These are phyloP conservation scores for Drosophila suboccidentalis DNA, from an alignment of 2,888 invertebrate species.

Conservation along the genomic window DNA sequence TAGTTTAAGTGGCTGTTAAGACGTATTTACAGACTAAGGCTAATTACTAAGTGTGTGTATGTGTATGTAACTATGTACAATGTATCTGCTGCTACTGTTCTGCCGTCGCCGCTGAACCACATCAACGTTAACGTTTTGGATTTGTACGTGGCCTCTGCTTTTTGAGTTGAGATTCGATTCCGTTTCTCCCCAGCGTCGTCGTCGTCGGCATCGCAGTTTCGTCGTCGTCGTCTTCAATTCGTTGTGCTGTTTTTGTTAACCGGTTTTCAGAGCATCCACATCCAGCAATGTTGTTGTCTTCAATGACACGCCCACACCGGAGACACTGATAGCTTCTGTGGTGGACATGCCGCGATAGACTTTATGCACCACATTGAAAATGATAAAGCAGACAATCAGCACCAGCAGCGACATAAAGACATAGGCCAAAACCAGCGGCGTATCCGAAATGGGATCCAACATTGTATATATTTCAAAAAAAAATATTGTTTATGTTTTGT, in stretches of 20 bases:
- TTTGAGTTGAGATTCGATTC: constrained; percentile 57
- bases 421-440: constrained; percentile 84
- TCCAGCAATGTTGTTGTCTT: constrained; percentile 62
- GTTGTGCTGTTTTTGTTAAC: constrained; percentile 37
- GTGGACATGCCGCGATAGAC: constrained; percentile 67
- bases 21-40: constrained; percentile 36
- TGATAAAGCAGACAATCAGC: constrained; percentile 83
- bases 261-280: constrained; percentile 72
- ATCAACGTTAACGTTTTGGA: background rate
- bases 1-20: constrained; percentile 20
- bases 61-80: constrained; percentile 42
- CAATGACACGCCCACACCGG: constrained; percentile 35
- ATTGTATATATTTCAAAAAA: constrained; percentile 48
- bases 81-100: constrained; percentile 22
- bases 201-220: constrained; percentile 7
- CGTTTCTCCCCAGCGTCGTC: constrained; percentile 8
- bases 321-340: background rate
- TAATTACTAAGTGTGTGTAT: constrained; percentile 31
- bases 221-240: background rate
- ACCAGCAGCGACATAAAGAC: constrained; percentile 83
- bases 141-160: constrained; percentile 1
- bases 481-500: constrained; percentile 5
- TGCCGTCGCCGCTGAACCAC: constrained; percentile 6
- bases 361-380: constrained; percentile 84
- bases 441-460: constrained; percentile 83